Base-by-base conservation (phyloP, 2,113 vertebrate genomes). In the Ptilonorhynchus violaceus region DNA sequence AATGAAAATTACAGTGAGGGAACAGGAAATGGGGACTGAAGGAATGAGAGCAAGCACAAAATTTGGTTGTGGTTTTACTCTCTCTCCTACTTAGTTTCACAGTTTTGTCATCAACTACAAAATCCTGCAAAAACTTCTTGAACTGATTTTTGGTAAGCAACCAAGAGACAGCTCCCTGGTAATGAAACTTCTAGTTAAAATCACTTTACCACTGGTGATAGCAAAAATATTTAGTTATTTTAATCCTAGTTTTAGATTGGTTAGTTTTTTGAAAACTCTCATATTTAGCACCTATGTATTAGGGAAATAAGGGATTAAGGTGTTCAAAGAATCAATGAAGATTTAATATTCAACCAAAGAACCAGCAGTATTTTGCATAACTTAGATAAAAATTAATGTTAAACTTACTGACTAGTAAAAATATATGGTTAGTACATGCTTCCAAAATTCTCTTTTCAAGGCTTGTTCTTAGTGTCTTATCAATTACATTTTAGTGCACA, bases 1-100 rank as follows among this genome's bases (percentile, higher is more conserved):
- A 93, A 91, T 21, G 39, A 72, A 75, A 89, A 44, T 33, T 7
- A 84, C 14, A 78, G 23, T 0, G 0, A 78, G 27, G 5, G 10
- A 62, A 70, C 6, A 87, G 8, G 19, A 85, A 50, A 68, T 0
- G 0, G 11, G 35, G 24, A 23, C 47, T 67, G 39, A 78, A 81
- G 14, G 5, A 78, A 27, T 1, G 1, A 78, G 9, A 67, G 5
- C 0, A 0, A 66, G 28, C 37, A 74, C 31, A 42, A 14, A 56
- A 76, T 18, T 11, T 37, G 18, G 35, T 25, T 19, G 7, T 50
- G 37, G 13, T 31, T 89, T 77, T 85, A 53, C 10, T 35, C 35
- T 52, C 23, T 35, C 21, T 27, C 30, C 37, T 37, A 44, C 4
- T 75, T 37, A 6, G 16, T 14, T 64, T 25, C 59, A 67, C 17